phyloP scores from a whole-genome alignment of 2,113 vertebrate genomes.

The Ceyx cyanopectus region DNA sequence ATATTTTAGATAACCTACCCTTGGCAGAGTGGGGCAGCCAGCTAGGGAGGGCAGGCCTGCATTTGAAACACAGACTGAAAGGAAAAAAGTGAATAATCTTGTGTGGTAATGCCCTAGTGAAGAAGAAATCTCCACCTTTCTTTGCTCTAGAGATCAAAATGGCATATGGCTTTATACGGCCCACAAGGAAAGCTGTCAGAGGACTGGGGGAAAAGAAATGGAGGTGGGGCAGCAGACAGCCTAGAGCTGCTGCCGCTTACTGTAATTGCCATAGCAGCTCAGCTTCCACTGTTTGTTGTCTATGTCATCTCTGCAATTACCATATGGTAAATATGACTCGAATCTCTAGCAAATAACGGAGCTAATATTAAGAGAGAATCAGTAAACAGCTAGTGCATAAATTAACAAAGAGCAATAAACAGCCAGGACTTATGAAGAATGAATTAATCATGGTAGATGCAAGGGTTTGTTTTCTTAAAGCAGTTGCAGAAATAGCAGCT shows the following conservation, averaged over 20 bases:
- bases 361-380: constrained; percentile 60
- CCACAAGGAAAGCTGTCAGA: neutral
- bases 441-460: constrained; percentile 51
- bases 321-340: constrained; percentile 61
- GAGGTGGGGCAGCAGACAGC: constrained; percentile 23
- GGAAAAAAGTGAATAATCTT: neutral
- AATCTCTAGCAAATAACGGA: constrained; percentile 58
- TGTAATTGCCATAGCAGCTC: neutral
- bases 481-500: constrained; percentile 28
- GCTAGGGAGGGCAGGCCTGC: neutral
- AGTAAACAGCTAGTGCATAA: constrained; percentile 63
- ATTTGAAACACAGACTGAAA: neutral
- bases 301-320: constrained; percentile 55
- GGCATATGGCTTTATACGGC: neutral
- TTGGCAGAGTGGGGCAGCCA: neutral
- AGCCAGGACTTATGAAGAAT: constrained; percentile 21
- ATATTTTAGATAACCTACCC: neutral
- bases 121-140: neutral
- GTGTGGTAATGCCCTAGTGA: neutral
- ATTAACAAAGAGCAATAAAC: constrained; percentile 54
- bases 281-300: constrained; percentile 44
- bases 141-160: neutral
- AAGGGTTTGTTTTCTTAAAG: neutral
- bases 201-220: neutral
- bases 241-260: constrained; percentile 27